These are phyloP conservation scores for Aromia moschata DNA, from an alignment of 2,888 invertebrate species.

Conservation along the genomic window DNA sequence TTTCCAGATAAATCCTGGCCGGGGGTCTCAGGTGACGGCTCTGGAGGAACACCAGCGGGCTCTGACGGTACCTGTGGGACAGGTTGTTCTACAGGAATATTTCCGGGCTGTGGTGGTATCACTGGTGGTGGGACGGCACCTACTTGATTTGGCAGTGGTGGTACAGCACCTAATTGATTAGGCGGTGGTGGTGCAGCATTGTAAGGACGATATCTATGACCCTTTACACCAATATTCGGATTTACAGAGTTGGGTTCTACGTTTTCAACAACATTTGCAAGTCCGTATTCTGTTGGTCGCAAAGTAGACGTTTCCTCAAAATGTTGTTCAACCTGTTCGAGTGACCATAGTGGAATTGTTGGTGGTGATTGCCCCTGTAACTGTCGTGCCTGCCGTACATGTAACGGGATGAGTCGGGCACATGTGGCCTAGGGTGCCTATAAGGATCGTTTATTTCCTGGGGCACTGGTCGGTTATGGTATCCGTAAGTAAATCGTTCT, in stretches of 20 bases:
- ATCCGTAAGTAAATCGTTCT: background rate
- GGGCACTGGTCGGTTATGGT: background rate
- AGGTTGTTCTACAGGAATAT: background rate
- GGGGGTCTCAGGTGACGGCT: background rate
- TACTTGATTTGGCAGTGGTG: background rate
- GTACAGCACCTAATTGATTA: background rate
- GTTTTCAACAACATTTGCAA: conserved; percentile 7
- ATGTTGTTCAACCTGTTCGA: conserved; percentile 19
- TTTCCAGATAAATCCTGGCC: background rate
- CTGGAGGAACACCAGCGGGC: background rate
- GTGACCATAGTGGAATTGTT: conserved; percentile 13
- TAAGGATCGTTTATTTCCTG: background rate
- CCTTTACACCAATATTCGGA: conserved; percentile 25
- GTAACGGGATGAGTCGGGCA: too few species aligned
- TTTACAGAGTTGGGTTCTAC: conserved; percentile 13
- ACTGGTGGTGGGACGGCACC: background rate
- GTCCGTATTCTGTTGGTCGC: conserved; percentile 39
- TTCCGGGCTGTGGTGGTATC: background rate
- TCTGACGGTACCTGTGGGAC: background rate
- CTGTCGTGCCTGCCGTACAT: too few species aligned
- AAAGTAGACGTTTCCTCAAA: conserved; percentile 37
- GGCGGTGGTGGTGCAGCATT: background rate
- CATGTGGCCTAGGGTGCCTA: too few species aligned
- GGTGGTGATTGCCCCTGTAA: too few species aligned
- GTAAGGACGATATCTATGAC: background rate